Evolutionary conservation across 1,140 invertebrate species (phyloP).

Genomic region (Tachypleus tridentatus): DNA sequence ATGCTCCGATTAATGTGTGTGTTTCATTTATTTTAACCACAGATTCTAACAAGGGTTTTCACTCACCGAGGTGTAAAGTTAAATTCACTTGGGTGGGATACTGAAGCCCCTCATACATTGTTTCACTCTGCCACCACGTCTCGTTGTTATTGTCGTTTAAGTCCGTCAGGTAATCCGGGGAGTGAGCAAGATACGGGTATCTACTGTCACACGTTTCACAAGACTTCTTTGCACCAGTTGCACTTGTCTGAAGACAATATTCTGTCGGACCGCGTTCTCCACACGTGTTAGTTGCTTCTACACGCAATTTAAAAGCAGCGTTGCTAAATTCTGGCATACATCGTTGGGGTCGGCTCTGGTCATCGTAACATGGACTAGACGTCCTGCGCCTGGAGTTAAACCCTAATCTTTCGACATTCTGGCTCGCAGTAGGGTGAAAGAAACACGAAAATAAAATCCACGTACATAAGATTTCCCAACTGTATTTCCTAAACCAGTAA

Average conservation of each 20-base stretch:
- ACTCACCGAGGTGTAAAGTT: conserved; percentile 73
- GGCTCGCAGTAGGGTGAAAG: too few species aligned
- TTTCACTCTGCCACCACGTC: conserved; percentile 98
- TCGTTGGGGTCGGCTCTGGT: conserved; percentile 48
- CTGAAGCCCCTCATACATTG: conserved; percentile 91
- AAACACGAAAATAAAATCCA: too few species aligned
- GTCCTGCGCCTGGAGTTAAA: too few species aligned
- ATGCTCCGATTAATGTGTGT: too few species aligned
- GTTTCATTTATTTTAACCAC: too few species aligned
- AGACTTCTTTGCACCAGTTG: conserved; percentile 37
- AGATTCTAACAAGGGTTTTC: too few species aligned
- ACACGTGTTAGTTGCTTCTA: conserved; percentile 92
- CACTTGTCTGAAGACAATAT: conserved; percentile 57
- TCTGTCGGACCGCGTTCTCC: conserved; percentile 48
- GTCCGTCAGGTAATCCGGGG: conserved; percentile 72
- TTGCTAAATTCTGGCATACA: conserved; percentile 94
- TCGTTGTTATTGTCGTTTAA: conserved; percentile 73
- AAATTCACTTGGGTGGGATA: conserved; percentile 84
- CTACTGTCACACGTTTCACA: conserved; percentile 48
- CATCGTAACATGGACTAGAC: conserved; percentile 38
- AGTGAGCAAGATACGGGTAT: conserved; percentile 46
- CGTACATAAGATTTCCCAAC: too few species aligned
- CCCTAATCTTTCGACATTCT: too few species aligned
- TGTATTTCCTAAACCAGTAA: too few species aligned
- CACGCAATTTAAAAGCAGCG: conserved; percentile 70